Percentiles rank a stretch among this genome's conserved stretches.
Conservation (phyloP, 2,797 vertebrate genomes). For the Lateolabrax maculatus region DNA sequence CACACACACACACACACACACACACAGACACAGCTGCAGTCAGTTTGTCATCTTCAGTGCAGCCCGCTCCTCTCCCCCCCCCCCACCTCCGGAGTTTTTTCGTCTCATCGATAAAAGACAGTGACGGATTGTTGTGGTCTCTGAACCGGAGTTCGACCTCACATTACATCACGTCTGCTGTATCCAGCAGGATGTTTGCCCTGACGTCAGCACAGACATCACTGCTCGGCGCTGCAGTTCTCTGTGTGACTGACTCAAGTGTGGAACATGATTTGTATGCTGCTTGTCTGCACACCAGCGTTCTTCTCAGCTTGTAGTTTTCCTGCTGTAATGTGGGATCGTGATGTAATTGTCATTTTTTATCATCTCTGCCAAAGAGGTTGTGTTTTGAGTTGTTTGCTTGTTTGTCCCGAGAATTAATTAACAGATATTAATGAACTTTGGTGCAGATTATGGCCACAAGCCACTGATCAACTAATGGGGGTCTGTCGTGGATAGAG, state of each 20-base stretch:
- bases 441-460: neutral
- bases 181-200: slow-evolving; percentile 59
- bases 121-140: slow-evolving; percentile 47
- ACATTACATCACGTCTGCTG: slow-evolving; percentile 66
- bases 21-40: slow-evolving; percentile 15
- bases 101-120: slow-evolving; percentile 35
- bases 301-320: slow-evolving; percentile 10
- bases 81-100: neutral
- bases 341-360: neutral
- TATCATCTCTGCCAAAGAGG: neutral
- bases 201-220: slow-evolving; percentile 70
- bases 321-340: neutral
- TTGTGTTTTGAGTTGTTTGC: neutral
- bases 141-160: slow-evolving; percentile 50
- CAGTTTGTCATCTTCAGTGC: slow-evolving; percentile 26
- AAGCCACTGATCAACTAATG: neutral
- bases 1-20: slow-evolving; percentile 21
- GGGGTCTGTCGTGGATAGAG: slow-evolving; percentile 8
- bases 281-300: slow-evolving; percentile 15
- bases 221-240: slow-evolving; percentile 36
- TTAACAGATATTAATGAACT: neutral
- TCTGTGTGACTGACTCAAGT: slow-evolving; percentile 19
- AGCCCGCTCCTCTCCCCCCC: neutral
- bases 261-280: slow-evolving; percentile 47
- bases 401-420: neutral